These are phyloP conservation scores for Fukomys damarensis DNA, from an alignment of 2,113 vertebrate species.

Conservation along the genomic window DNA sequence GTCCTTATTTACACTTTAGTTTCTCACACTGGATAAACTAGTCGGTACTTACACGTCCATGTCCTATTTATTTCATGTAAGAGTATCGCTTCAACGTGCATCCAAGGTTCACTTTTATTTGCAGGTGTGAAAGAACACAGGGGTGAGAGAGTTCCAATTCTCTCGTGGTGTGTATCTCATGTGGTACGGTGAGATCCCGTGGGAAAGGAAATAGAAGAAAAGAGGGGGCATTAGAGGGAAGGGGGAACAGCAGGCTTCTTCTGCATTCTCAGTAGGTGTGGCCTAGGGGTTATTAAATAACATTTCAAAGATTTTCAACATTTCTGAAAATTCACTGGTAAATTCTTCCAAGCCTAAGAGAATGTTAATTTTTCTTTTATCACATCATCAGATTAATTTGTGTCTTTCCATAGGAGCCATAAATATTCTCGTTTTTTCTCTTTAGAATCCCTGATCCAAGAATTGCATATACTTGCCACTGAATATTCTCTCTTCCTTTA, in stretches of 20 bases:
- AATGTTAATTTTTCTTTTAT: not conserved
- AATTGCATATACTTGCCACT: not conserved
- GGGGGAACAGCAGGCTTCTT: not conserved
- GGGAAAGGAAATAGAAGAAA: not conserved
- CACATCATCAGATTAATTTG: not conserved
- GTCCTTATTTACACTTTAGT: no score
- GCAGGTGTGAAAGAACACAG: not conserved
- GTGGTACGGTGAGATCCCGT: not conserved
- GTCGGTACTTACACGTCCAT: no score
- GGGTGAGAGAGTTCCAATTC: not conserved
- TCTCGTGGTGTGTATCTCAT: not conserved
- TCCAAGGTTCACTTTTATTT: conserved; percentile 4
- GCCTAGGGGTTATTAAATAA: not conserved
- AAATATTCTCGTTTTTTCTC: conserved; percentile 3
- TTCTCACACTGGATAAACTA: no score
- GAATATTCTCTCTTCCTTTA: not conserved
- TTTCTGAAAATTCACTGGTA: conserved; percentile 26
- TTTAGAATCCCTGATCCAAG: not conserved
- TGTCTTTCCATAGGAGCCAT: not conserved
- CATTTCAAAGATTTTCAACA: conserved; percentile 1
- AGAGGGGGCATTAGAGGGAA: not conserved
- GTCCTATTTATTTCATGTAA: no score
- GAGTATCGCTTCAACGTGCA: no score
- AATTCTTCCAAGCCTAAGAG: conserved; percentile 36
- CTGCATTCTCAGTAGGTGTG: not conserved